Evolutionary conservation across 2,888 invertebrate species (phyloP).

Genomic region (Pachycephus smyrnensis): DNA sequence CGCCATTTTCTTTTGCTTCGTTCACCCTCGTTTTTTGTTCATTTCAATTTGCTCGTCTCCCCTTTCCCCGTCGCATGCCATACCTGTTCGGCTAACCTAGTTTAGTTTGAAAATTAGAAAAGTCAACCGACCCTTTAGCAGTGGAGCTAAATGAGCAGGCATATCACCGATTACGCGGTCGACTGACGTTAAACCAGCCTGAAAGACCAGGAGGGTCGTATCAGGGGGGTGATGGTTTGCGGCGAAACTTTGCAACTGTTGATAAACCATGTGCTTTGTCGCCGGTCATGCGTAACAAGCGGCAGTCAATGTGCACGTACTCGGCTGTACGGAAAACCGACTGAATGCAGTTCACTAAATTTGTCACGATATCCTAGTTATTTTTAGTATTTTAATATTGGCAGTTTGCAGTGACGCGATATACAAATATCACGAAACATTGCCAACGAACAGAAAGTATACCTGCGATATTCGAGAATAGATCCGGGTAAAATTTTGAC

Average conservation of each 20-base stretch:
- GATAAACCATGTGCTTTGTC: slow-evolving; percentile 35
- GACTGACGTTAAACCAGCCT: slow-evolving; percentile 23
- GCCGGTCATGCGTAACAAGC: slow-evolving; percentile 25
- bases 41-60: background rate
- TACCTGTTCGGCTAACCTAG: background rate
- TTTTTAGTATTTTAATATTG: background rate
- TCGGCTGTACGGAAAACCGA: background rate
- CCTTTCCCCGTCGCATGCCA: background rate
- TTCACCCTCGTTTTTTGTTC: background rate
- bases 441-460: background rate
- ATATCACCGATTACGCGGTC: slow-evolving; percentile 34
- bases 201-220: slow-evolving; percentile 1
- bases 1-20: background rate
- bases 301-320: slow-evolving; percentile 12
- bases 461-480: background rate
- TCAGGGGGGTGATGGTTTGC: background rate
- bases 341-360: background rate
- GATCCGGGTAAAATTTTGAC: background rate
- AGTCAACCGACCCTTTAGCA: background rate
- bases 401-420: background rate
- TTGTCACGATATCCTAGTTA: background rate
- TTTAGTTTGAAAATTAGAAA: background rate
- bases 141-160: background rate
- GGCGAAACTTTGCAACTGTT: slow-evolving; percentile 26
- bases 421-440: background rate